phyloP scores from a whole-genome alignment of 2,888 invertebrate genomes.

The Leptothorax acervorum region DNA sequence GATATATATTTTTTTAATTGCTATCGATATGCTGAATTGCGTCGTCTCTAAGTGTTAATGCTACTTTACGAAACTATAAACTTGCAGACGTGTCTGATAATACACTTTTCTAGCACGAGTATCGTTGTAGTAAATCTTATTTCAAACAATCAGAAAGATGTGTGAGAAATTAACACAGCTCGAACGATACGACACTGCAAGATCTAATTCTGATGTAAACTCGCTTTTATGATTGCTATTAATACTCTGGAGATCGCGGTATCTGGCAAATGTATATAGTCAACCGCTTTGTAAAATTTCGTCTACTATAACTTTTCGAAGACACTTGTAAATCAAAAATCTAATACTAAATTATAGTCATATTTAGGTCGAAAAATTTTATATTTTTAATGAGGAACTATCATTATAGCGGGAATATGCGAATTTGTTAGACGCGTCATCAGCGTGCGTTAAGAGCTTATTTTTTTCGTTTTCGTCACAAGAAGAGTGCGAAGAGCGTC shows the following conservation, averaged over 20 bases:
- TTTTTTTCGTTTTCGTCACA: conserved; percentile 73
- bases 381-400: conserved; percentile 14
- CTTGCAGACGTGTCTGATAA: conserved; percentile 29
- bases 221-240: conserved; percentile 25
- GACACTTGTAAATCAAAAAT: not conserved
- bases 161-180: conserved; percentile 10
- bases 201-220: conserved; percentile 11
- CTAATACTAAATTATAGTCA: conserved; percentile 19
- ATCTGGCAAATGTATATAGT: conserved; percentile 12
- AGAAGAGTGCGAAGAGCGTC: conserved; percentile 47
- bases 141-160: conserved; percentile 1
- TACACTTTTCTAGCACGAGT: not conserved
- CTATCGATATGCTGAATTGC: conserved; percentile 34
- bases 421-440: conserved; percentile 44
- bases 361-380: conserved; percentile 20
- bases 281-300: conserved; percentile 14
- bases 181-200: conserved; percentile 11
- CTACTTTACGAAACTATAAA: conserved; percentile 34
- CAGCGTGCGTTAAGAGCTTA: conserved; percentile 63
- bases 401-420: conserved; percentile 32
- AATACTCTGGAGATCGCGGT: conserved; percentile 14
- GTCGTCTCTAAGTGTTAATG: conserved; percentile 35
- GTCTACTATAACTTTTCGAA: not conserved
- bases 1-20: conserved; percentile 28
- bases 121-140: conserved; percentile 19